Base-by-base conservation (phyloP, 2,888 invertebrate species). In the Drosophila neotestacea region DNA sequence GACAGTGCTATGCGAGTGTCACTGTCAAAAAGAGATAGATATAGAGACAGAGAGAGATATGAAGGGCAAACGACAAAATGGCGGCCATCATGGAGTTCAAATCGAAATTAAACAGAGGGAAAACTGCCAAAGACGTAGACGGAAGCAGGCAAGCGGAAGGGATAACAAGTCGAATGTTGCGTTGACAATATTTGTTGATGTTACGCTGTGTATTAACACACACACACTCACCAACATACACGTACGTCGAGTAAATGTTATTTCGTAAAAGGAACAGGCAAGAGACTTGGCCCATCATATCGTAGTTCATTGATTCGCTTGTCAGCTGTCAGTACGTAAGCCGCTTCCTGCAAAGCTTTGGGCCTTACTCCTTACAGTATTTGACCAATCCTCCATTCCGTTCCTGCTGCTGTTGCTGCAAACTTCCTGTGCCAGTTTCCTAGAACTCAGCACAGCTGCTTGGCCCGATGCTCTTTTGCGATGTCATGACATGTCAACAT, bases 401-500 rank as follows among this genome's bases (percentile, higher is more conserved):
- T 9, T 22, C n/a, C 27, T 32, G 54, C 32, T 44, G 34, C n/a
- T 41, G 16, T 38, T 55, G 16, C 73, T 66, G 65, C 55, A 50
- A 48, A 58, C 76, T 51, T 68, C 72, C 78, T 69, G 55, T 62
- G 39, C 74, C 61, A 42, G 27, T 28, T 44, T n/a, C 42, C 64
- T 48, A 38, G 30, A 39, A 44, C 62, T 55, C 46, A 67, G 54
- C 76, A 59, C 72, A 72, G 61, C 67, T 73, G 80, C 69, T 67
- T 69, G 66, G 62, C 60, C 65, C 51, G 42, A 61, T 58, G 73
- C 84, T 85, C 88, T 71, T 71, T 68, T 85, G 85, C 80, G 78
- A 85, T 85, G 88, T 83, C 85, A 88, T 81, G 85, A 83, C 88
- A 88, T 85, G 88, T 86, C 84, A 85, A 88, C 88, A 83, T 85